These are phyloP conservation scores for Euura lappo DNA, from an alignment of 1,140 invertebrate genomes.

Conservation along the genomic window DNA sequence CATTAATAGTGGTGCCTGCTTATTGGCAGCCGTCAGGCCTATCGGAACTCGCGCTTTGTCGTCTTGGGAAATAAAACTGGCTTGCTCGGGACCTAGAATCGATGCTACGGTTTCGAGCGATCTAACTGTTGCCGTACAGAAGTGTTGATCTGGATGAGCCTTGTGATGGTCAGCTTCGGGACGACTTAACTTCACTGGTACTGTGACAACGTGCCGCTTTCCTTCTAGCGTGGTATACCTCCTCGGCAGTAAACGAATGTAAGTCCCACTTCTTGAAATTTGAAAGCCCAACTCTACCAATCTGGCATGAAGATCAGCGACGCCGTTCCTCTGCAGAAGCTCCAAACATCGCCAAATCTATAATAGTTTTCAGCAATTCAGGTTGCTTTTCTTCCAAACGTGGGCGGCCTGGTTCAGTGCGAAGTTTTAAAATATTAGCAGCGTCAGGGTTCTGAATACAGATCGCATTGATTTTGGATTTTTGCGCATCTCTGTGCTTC, in stretches of 20 bases:
- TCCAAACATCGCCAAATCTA: background rate
- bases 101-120: constrained; percentile 22
- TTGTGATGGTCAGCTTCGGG: constrained; percentile 15
- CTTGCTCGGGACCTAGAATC: constrained; percentile 23
- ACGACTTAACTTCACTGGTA: constrained; percentile 19
- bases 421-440: background rate
- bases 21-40: constrained; percentile 50
- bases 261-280: constrained; percentile 12
- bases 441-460: background rate
- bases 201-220: constrained; percentile 21
- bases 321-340: constrained; percentile 6
- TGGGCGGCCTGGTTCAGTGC: background rate
- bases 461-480: background rate
- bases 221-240: constrained; percentile 22
- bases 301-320: background rate
- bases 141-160: constrained; percentile 18
- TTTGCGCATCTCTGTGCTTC: background rate
- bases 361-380: constrained; percentile 16
- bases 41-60: constrained; percentile 57
- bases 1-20: constrained; percentile 46
- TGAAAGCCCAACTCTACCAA: background rate
- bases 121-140: constrained; percentile 19
- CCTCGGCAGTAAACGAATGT: constrained; percentile 25
- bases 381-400: constrained; percentile 3
- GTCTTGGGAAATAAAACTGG: constrained; percentile 24